Base-by-base conservation (phyloP, 2,888 invertebrate species). In the Lottia scabra region DNA sequence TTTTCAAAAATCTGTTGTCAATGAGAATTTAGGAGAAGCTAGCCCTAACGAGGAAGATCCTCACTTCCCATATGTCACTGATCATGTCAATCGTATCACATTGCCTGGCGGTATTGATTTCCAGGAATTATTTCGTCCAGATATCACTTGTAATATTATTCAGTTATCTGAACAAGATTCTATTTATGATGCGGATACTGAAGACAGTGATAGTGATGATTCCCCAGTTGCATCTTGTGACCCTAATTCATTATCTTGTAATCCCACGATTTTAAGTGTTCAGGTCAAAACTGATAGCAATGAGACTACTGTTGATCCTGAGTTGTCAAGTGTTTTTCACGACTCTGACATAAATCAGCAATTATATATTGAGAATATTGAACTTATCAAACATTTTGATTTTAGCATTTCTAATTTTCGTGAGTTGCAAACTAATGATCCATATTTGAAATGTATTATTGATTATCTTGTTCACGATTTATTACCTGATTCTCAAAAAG, bases 401-500 rank as follows among this genome's bases (percentile, higher is more conserved):
- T 43, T 65, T 16, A 65, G 27, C 15, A 26, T 44, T 30, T 10
- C n/a, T 30, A 19, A 26, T 38, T 30, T 65, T 26, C 19, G 12
- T 43, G 65, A 65, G 0, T 43, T 72, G 19, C 68, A 72, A 62
- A 19, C 65, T 23, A 56, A 38, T 45, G 72, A 72, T 64, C 38
- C 45, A 23, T n/a, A 23, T 13, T 70, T 62, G 46, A 23, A 63
- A 13, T 27, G 15, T 43, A 38, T 65, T 38, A 19, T 66, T 19
- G n/a, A 44, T 62, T 68, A 71, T 46, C 56, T 73, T 62, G 45
- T 67, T 27, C 44, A 46, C n/a, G 23, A 65, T 6, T 45, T 5
- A n/a, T 68, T 72, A 19, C 76, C 75, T 15, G 46, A 66, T 16
- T 71, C 72, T 4, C 75, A 76, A 62, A 74, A 72, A 46, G 26